A percentile compares a stretch with the other conserved stretches of the same genome.
phyloP scores from a whole-genome alignment of 2,113 vertebrate genomes.

The Todiramphus saurophagus region DNA sequence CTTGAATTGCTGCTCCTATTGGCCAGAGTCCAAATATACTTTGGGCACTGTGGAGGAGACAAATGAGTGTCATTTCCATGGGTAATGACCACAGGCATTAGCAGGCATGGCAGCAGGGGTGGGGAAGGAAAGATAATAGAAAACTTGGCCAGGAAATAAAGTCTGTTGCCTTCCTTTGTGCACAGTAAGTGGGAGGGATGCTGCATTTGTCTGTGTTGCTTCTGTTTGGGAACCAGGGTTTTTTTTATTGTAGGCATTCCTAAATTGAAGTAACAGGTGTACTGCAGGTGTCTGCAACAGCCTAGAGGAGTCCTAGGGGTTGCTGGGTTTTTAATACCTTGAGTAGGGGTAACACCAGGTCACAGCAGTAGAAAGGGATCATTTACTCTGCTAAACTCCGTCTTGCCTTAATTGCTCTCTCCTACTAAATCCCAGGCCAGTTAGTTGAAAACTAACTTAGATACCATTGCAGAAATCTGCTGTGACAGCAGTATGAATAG shows the following conservation, averaged over 20 bases:
- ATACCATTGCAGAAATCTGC: background rate
- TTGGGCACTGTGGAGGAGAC: background rate
- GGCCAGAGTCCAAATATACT: background rate
- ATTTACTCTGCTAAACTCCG: background rate
- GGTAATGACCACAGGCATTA: conserved; percentile 9
- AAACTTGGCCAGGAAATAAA: background rate
- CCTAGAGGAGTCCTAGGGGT: background rate
- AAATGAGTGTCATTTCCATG: conserved; percentile 40
- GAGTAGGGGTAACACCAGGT: conserved; percentile 6
- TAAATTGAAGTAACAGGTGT: background rate
- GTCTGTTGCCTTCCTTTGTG: background rate
- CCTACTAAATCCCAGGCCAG: conserved; percentile 22
- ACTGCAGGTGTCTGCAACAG: background rate
- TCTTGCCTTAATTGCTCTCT: conserved; percentile 29
- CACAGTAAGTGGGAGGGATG: background rate
- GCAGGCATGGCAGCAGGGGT: background rate
- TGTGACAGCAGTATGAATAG: background rate
- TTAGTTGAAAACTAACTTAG: conserved; percentile 21
- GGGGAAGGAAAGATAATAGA: background rate
- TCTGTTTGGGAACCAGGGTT: background rate
- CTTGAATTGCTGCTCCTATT: background rate
- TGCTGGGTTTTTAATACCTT: background rate
- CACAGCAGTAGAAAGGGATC: background rate
- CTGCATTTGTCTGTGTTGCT: background rate
- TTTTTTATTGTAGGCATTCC: background rate